These are phyloP conservation scores for Pocillopora damicornis DNA, from an alignment of 64 coral and sea anemone species.

Conservation along the genomic window DNA sequence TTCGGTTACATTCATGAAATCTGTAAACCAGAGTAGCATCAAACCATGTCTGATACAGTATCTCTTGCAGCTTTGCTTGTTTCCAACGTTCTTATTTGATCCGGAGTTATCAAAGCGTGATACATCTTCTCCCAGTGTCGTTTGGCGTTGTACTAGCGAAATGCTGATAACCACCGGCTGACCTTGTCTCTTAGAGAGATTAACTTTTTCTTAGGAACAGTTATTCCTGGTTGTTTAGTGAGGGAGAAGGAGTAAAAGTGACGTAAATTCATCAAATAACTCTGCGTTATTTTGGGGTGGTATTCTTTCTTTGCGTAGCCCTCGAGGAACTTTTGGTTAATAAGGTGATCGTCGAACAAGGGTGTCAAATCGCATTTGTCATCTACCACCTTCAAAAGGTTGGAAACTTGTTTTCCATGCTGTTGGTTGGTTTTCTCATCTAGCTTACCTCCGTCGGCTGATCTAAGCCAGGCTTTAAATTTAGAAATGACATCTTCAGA, in stretches of 20 bases:
- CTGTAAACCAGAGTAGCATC: too few relatives aligned
- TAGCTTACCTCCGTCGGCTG: too few relatives aligned
- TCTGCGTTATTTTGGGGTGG: conserved; percentile 30
- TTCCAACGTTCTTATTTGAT: conserved; percentile 38
- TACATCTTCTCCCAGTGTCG: conserved; percentile 54
- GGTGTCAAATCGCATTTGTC: too few relatives aligned
- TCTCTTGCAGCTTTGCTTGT: conserved; percentile 47
- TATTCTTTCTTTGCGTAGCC: conserved; percentile 23
- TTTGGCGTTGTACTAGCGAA: conserved; percentile 1
- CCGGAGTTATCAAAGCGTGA: conserved; percentile 34
- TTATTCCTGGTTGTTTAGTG: conserved; percentile 15
- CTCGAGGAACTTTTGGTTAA: conserved; percentile 31
- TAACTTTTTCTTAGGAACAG: conserved; percentile 21
- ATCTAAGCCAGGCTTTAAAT: too few relatives aligned
- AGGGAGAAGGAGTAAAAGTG: conserved; percentile 32
- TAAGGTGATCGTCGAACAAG: too few relatives aligned
- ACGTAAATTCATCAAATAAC: conserved; percentile 20
- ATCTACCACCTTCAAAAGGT: too few relatives aligned
- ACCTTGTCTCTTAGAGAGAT: conserved; percentile 34
- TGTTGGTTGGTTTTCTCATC: too few relatives aligned
- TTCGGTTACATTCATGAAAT: too few relatives aligned
- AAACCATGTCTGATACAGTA: not conserved
- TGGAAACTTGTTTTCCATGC: too few relatives aligned
- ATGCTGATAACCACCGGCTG: conserved; percentile 37
- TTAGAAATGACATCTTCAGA: not conserved